Evolutionary conservation across 2,888 invertebrate genomes (phyloP), one percentile per base, ranked within the genome.

Genomic region (Nebria brevicollis): DNA sequence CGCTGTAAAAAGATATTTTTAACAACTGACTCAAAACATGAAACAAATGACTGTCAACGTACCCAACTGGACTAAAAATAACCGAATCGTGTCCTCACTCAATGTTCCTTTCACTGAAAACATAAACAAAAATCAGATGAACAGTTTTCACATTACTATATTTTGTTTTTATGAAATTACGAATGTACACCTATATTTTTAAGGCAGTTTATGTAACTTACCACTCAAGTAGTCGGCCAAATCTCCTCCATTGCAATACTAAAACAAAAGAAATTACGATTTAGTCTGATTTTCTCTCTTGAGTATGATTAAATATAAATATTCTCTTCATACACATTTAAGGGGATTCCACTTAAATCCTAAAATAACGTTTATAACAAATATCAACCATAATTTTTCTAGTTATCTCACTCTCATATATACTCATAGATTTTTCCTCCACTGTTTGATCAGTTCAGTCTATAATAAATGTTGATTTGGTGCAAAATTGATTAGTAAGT

Each of bases 221-320:
- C 94, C 94, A 88, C 94, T 94, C 84, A 99, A 92, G 91, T 99
- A 99, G 91, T 99, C 99, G 25, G 98, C 98, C 89, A 99, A 91
- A 90, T 99, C 99, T 26, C 99, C 99, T 75, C 98, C 98, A 92
- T 99, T 99, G 91, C 99, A 99, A 90, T 97, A 99, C 95, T 97
- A 90, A 83, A 92, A 91, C 83, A 87, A 89, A 87, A 86, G 82
- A 84, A 70, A 70, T 70, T 15, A 26, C 5, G 7, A 2, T 25
- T 7, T 66, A 76, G 78, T 84, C 83, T 83, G 81, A 77, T 68
- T 76, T 70, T 25, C 42, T 65, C 54, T 82, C 64, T 78, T 75
- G 78, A 79, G n/a, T 82, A 68, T 73, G 73, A 77, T 34, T 66
- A 72, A 75, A 70, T 20, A 75, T 43, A 42, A 20, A 20, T 20